Evolutionary conservation across 1,140 invertebrate genomes (phyloP), one percentile per base, ranked within the genome.

Genomic region (Reticulitermes speratus): DNA sequence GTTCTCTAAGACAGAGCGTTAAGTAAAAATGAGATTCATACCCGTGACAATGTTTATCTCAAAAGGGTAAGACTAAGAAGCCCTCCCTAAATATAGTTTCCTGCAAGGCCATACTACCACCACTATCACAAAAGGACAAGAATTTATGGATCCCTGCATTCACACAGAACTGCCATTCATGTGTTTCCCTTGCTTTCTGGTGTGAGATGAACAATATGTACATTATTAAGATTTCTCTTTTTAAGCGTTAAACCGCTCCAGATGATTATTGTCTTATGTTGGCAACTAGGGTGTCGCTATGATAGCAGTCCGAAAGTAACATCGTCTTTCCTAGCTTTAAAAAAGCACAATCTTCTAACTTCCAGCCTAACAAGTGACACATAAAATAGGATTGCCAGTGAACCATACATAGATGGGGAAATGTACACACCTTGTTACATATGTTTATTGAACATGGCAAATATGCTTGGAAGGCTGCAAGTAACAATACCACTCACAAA

Each of bases 11-110:
- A 75, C 25, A 75, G 65, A 75, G 65, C 65, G 0, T 75, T 75
- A 84, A 84, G 83, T 52, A 65, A 86, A 45, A 84, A 59, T 86
- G 59, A 86, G 86, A 86, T 84, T 86, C 86, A 84, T 86, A 86
- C 86, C 86, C 86, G 86, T 86, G 65, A 75, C 65, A 86, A 32
- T 85, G n/a, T 55, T 23, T 44, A 44, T 85, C 52, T 84, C 45
- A 48, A 25, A 45, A 52, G 44, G 52, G 83, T n/a, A 55, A 55
- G 48, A 23, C 44, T 45, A 30, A 48, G 83, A 52, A 45, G 83
- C 38, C 45, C 83, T 84, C 25, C 48, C 38, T 14, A 30, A 52
- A 23, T 32, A 45, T 48, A 84, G 83, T 52, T 84, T 52, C 45
- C 83, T 84, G 52, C 83, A 84, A 84, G 83, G 83, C 83, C 83